Evolutionary conservation across 2,888 invertebrate genomes (phyloP), one percentile per base, ranked within the genome.

Genomic region (Pycnomerus fuliginosus): DNA sequence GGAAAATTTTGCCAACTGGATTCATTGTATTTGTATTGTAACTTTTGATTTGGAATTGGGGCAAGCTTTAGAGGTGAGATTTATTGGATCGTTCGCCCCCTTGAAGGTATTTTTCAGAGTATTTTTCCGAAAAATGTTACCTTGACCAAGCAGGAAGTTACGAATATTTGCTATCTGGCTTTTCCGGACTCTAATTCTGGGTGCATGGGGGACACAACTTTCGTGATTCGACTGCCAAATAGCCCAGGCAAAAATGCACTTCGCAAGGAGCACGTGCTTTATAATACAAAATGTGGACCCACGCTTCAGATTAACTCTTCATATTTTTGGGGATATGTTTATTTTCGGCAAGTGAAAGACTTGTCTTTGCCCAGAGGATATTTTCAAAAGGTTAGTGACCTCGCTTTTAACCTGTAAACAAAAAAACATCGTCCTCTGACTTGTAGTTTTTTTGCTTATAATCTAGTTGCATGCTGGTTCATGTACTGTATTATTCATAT

Each of bases 101-200:
- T 7, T 31, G 11, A n/a, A 32, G 48, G 41, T 47, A 40, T 47
- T 50, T 50, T 73, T 34, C 69, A 88, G 85, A 82, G 85, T 56
- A 82, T 92, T 13, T 92, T 88, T 72, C 94, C 95, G 10, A 79
- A 81, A 47, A 85, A 87, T 67, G 82, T 89, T 14, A 79, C 79
- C 53, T 73, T 92, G 53, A 81, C 84, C 1, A 92, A 92, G 65
- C 86, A 88, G 72, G 92, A 94, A 73, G 87, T 90, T 64, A 87
- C 87, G 53, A 94, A 91, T 75, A 90, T 99, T 58, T 98, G 98
- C 74, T 99, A 99, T 71, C 78, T 98, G 70, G 95, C 98, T 24
- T 99, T 99, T 73, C 99, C 99, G 1, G 99, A 99, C 73, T 98
- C 98, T 1, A 99, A 99, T 76, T 97, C 97, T 2, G 95, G 96